Evolutionary conservation across 2,888 invertebrate species (phyloP), one percentile per base, ranked within the genome.

Genomic region (Melanostoma scalare): DNA sequence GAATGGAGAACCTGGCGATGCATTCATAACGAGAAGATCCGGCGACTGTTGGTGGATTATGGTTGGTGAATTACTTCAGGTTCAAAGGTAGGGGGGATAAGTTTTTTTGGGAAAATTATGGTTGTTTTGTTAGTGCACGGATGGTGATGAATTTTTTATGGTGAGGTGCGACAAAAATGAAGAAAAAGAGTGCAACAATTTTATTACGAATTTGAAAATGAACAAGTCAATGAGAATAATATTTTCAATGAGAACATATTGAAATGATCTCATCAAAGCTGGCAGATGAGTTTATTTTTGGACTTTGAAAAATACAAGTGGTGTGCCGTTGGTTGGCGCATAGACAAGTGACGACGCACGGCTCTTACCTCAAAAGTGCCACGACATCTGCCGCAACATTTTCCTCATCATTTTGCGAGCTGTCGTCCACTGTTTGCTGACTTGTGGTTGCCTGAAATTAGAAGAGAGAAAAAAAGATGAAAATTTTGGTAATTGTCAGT

Each of bases 21-120:
- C 61, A 68, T 85, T 85, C 85, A 85, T 85, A 79, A 80, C 80
- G 71, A 85, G 75, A 2, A 79, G 71, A 68, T 85, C 85, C 74
- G 85, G 80, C 10, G 85, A 85, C 80, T 79, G 85, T 76, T 85
- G 85, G 72, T 80, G 75, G 71, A 85, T 80, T 79, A 71, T 79
- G 20, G 65, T 74, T 60, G 79, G 48, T 84, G 79, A 79, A 38
- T 84, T 79, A 84, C 84, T 84, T 84, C 79, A 50, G 20, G 74
- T 84, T 84, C 67, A 78, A 75, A 71, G 56, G 36, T 48, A 52
- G 38, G 40, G 31, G 63, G 72, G 61, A 33, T 63, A 40, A 38
- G 9, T 44, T 52, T 58, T 76, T 55, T 4, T 4, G 48, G 71
- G 67, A 6, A 50, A 65, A 50, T 53, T 63, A 79, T 79, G 74